Percentiles rank a stretch among this genome's conserved stretches.
phyloP scores from a whole-genome alignment of 2,113 vertebrate genomes.

The Pseudorhombus dupliciocellatus region DNA sequence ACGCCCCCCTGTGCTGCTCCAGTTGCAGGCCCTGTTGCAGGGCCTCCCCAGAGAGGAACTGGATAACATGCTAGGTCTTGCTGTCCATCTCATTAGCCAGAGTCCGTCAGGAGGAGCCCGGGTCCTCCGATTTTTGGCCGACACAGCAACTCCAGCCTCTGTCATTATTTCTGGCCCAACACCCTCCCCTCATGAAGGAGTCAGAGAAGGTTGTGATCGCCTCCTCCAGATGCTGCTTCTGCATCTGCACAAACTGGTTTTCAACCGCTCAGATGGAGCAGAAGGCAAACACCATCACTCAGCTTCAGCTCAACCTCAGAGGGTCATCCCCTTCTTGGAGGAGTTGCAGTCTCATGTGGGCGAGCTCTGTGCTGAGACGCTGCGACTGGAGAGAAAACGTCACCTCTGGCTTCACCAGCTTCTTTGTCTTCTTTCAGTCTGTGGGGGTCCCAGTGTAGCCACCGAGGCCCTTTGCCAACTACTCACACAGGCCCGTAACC shows the following conservation, averaged over 20 bases:
- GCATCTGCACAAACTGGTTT: slow-evolving; percentile 91
- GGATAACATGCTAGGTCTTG: slow-evolving; percentile 87
- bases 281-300: slow-evolving; percentile 68
- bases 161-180: slow-evolving; percentile 88
- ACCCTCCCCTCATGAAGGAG: slow-evolving; percentile 85
- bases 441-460: slow-evolving; percentile 86
- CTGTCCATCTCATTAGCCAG: slow-evolving; percentile 92
- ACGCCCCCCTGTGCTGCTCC: slow-evolving; percentile 85
- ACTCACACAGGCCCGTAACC: slow-evolving; percentile 85
- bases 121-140: slow-evolving; percentile 87
- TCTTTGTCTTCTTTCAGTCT: slow-evolving; percentile 87
- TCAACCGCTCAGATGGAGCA: slow-evolving; percentile 79
- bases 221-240: slow-evolving; percentile 90
- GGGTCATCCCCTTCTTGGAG: slow-evolving; percentile 88
- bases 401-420: slow-evolving; percentile 94
- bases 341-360: slow-evolving; percentile 85
- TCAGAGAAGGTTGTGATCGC: slow-evolving; percentile 91
- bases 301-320: slow-evolving; percentile 70
- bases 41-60: slow-evolving; percentile 87
- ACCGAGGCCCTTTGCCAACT: slow-evolving; percentile 90
- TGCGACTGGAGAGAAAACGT: slow-evolving; percentile 88
- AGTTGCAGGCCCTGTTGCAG: slow-evolving; percentile 88
- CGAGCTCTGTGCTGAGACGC: slow-evolving; percentile 87
- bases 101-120: slow-evolving; percentile 87
- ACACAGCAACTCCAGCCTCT: slow-evolving; percentile 90